Conservation (phyloP, 1,140 invertebrate genomes). For the Tetramorium simillimum region DNA sequence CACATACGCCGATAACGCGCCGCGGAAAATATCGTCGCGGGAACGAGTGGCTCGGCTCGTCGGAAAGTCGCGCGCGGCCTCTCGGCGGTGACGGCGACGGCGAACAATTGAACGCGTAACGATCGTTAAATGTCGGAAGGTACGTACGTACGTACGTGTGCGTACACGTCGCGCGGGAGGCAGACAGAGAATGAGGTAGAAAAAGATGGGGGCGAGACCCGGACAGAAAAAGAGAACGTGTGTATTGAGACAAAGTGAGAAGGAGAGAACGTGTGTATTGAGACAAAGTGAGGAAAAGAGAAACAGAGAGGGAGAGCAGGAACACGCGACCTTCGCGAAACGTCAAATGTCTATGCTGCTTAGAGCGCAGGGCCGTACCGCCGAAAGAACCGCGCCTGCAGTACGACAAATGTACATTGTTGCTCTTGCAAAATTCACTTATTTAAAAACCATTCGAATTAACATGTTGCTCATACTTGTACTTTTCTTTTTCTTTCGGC, state of each 20-base stretch:
- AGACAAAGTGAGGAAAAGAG: constrained; percentile 7
- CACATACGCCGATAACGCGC: constrained; percentile 63
- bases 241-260: too few relatives aligned
- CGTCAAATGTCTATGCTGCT: constrained; percentile 75
- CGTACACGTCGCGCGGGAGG: constrained; percentile 59
- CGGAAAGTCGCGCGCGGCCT: constrained; percentile 49
- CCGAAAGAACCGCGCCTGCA: constrained; percentile 57
- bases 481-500: not conserved
- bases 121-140: constrained; percentile 70
- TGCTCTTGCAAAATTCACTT: not conserved
- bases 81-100: constrained; percentile 46
- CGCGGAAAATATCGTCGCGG: not conserved
- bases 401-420: not conserved
- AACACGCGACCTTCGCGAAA: constrained; percentile 76
- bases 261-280: not conserved
- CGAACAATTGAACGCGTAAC: constrained; percentile 75
- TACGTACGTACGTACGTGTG: constrained; percentile 62
- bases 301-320: constrained; percentile 53
- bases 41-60: constrained; percentile 22
- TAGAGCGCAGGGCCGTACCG: constrained; percentile 70
- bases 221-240: not conserved
- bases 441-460: not conserved
- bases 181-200: constrained; percentile 34
- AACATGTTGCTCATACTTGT: not conserved
- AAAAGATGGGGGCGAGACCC: constrained; percentile 41